A percentile compares a stretch with the other conserved stretches of the same genome.
These are phyloP conservation scores for Drosophila asahinai DNA, from an alignment of 1,140 invertebrate species.

Conservation along the genomic window DNA sequence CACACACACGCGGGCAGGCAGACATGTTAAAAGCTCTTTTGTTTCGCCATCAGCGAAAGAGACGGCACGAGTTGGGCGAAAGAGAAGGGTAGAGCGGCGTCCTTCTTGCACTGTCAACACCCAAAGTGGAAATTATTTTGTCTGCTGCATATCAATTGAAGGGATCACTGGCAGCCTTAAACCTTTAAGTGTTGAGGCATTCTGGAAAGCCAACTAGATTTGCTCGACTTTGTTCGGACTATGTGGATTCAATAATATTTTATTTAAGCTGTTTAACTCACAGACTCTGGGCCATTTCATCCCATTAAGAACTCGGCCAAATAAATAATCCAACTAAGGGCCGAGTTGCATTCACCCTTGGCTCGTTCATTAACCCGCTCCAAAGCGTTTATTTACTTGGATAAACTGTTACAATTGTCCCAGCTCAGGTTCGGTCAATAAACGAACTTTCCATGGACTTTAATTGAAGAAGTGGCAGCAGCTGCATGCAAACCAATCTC, in stretches of 20 bases:
- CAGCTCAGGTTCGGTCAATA: conserved; percentile 50
- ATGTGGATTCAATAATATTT: too few species aligned
- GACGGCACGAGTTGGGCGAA: background rate
- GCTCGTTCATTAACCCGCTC: conserved; percentile 39
- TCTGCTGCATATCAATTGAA: conserved; percentile 47
- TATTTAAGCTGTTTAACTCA: too few species aligned
- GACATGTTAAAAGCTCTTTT: conserved; percentile 68
- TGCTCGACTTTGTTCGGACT: background rate
- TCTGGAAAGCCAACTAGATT: too few species aligned
- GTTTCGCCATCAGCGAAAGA: conserved; percentile 38
- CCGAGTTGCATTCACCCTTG: conserved; percentile 15
- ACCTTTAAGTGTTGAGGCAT: background rate
- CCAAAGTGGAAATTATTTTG: conserved; percentile 50
- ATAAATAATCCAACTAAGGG: conserved; percentile 22
- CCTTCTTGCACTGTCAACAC: conserved; percentile 40
- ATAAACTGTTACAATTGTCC: conserved; percentile 58
- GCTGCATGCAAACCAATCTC: conserved; percentile 37
- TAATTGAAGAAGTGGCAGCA: conserved; percentile 50
- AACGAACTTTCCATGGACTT: conserved; percentile 50
- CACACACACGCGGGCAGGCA: conserved; percentile 11
- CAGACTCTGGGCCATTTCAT: too few species aligned
- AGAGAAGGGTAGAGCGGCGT: background rate
- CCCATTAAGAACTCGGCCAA: conserved; percentile 23
- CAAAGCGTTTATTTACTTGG: conserved; percentile 39
- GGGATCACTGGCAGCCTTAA: background rate